Evolutionary conservation across 2,797 vertebrate species (phyloP), one percentile per base, ranked within the genome.

Genomic region (Girardinus metallicus): DNA sequence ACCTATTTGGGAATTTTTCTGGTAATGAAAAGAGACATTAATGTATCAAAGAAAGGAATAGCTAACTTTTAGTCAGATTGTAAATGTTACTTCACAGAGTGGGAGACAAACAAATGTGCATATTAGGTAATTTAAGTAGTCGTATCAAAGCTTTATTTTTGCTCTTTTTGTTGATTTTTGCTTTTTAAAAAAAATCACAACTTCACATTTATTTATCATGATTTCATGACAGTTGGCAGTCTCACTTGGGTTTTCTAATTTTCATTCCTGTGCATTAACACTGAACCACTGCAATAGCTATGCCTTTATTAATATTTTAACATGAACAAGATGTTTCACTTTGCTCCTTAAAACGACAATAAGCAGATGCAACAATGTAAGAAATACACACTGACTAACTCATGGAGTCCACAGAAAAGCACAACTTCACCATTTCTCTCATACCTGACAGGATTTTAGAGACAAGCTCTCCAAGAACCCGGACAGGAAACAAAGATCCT

Each of bases 401-500:
- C 26, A 39, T 43, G 29, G 7, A 71, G 77, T 53, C 10, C 39
- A 41, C 16, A 55, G 36, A 73, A 76, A 57, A 74, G 53, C 60
- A 71, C 76, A 21, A 78, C 76, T 31, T 53, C 39, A 39, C n/a
- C 71, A 76, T 74, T 75, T 76, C 73, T 79, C 74, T 44, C 83
- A 88, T 78, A 74, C 62, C 16, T 3, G 62, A 36, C 8, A 39
- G 74, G 78, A 77, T 72, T 82, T 80, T 51, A 85, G 82, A 77
- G 83, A 86, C 87, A 83, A 79, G 85, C 81, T 83, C 82, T 80
- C 43, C 74, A 72, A 78, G 57, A 64, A 36, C 81, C 82, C 68
- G 16, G 82, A 87, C 75, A 81, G 77, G 68, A 86, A 88, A 90
- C 86, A 93, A 90, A 92, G 90, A 41, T 68, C 41, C 81, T 86